Conservation (phyloP, 1,140 invertebrate genomes). For the Brachionus sp. region DNA sequence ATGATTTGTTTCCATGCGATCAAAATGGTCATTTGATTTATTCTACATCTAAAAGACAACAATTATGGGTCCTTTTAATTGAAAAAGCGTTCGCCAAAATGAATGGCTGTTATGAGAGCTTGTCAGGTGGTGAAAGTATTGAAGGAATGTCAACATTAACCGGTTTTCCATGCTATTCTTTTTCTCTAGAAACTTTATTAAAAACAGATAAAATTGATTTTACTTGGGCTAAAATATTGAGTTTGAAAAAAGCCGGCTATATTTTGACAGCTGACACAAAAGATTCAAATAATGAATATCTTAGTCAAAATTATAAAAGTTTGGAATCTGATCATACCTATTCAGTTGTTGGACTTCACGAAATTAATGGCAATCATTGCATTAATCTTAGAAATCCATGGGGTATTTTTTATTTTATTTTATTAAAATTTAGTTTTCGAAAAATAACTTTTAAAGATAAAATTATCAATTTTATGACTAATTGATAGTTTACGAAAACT, state of each 20-base stretch:
- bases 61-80: slow-evolving; percentile 94
- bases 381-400: slow-evolving; percentile 46
- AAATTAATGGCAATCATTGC: slow-evolving; percentile 48
- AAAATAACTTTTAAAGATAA: background rate
- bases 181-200: background rate
- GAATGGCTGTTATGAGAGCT: slow-evolving; percentile 90
- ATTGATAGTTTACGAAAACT: no score
- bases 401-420: background rate
- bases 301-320: slow-evolving; percentile 68
- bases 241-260: slow-evolving; percentile 38
- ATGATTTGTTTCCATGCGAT: slow-evolving; percentile 92
- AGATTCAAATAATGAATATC: background rate
- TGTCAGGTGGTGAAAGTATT: slow-evolving; percentile 87
- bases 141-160: slow-evolving; percentile 90
- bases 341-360: slow-evolving; percentile 83
- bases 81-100: slow-evolving; percentile 97
- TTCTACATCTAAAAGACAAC: slow-evolving; percentile 90
- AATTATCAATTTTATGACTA: background rate
- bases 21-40: slow-evolving; percentile 78
- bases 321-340: slow-evolving; percentile 91
- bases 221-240: slow-evolving; percentile 22
- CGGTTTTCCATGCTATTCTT: slow-evolving; percentile 64
- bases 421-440: no score
- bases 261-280: background rate
- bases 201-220: slow-evolving; percentile 4